These are phyloP conservation scores for Pandion haliaetus DNA, from an alignment of 2,113 vertebrate species.

Conservation along the genomic window DNA sequence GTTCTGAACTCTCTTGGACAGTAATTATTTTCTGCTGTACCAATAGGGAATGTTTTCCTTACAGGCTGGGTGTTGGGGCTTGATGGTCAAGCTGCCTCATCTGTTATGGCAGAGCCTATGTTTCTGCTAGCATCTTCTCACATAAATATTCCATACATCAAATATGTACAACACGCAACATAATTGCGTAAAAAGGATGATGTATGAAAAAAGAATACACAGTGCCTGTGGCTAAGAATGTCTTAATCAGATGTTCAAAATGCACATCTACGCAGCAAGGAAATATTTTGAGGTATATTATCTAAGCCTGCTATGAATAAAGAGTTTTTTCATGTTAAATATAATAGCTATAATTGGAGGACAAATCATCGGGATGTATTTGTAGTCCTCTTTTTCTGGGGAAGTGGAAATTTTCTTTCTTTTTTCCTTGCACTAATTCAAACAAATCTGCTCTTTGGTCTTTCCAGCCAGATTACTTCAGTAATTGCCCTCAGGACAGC, in stretches of 20 bases:
- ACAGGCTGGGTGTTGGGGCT: neutral
- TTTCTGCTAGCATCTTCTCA: neutral
- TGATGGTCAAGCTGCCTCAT: constrained; percentile 38
- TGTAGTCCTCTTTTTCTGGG: neutral
- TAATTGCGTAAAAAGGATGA: neutral
- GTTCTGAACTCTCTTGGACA: neutral
- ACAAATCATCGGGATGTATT: neutral
- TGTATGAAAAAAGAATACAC: neutral
- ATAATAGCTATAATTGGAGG: neutral
- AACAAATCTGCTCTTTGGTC: constrained; percentile 17
- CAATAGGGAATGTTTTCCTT: neutral
- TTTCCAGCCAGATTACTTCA: constrained; percentile 27
- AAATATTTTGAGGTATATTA: constrained; percentile 11
- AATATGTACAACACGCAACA: neutral
- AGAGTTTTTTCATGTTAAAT: neutral
- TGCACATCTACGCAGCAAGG: neutral
- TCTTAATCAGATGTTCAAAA: neutral
- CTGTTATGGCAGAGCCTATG: neutral
- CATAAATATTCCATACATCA: neutral
- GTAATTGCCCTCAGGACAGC: neutral
- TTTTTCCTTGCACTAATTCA: neutral
- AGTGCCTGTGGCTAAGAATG: neutral
- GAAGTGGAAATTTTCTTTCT: constrained; percentile 21
- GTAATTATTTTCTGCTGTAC: neutral
- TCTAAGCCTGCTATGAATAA: constrained; percentile 26